Conservation (phyloP, 23 tunicate genomes). For the Phallusia fumigata region DNA sequence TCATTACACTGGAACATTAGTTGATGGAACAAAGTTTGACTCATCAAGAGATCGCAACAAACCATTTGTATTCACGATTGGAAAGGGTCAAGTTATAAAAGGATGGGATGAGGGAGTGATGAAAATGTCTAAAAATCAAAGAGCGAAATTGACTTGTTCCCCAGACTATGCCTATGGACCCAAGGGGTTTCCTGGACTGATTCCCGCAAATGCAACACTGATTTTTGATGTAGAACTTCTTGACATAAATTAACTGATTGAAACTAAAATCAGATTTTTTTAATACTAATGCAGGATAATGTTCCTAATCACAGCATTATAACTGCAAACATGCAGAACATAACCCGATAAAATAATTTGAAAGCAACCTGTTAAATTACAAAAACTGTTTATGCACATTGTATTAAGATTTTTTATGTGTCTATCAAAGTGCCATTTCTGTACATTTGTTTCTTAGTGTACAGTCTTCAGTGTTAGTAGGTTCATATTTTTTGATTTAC, state of each 20-base stretch:
- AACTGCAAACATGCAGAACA: too few relatives aligned
- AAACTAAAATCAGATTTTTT: too few relatives aligned
- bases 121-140: conserved; percentile 48
- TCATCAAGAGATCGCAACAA: conserved; percentile 71
- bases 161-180: conserved; percentile 79
- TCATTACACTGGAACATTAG: conserved; percentile 72
- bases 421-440: background rate
- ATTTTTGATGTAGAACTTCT: conserved; percentile 71
- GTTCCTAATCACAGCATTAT: too few relatives aligned
- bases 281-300: too few relatives aligned
- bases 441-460: background rate
- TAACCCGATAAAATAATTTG: too few relatives aligned
- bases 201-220: conserved; percentile 55
- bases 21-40: conserved; percentile 75
- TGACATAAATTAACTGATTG: conserved; percentile 16
- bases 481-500: too few relatives aligned
- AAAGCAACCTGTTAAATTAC: too few relatives aligned
- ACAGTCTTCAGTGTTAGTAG: background rate
- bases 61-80: conserved; percentile 57
- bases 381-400: too few relatives aligned
- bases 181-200: conserved; percentile 36
- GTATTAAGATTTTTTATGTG: too few relatives aligned
- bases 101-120: conserved; percentile 88
- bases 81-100: conserved; percentile 66
- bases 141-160: conserved; percentile 57